Percentiles rank a stretch among this genome's conserved stretches.
Evolutionary conservation across 2,113 vertebrate genomes (phyloP).

Genomic region (Rhynchomys soricoides): DNA sequence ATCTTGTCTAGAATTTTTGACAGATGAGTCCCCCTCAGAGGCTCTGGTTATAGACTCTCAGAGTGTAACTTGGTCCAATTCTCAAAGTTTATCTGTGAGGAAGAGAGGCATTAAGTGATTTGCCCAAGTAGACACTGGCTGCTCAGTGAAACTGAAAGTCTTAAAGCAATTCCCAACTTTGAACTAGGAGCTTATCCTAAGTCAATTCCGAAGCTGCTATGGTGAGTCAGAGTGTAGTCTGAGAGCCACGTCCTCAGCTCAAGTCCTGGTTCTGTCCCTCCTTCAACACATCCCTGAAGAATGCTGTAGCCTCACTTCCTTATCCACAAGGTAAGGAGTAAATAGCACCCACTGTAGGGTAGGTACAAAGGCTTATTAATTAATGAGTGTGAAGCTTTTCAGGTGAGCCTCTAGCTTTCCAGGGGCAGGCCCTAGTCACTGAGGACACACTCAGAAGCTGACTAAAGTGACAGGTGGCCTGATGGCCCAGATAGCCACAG

Average conservation of each 20-base stretch:
- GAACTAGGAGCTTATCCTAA: background rate
- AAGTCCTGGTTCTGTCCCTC: background rate
- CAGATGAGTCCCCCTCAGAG: background rate
- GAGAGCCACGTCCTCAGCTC: slow-evolving; percentile 4
- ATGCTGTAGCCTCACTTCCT: slow-evolving; percentile 5
- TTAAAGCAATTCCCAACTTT: background rate
- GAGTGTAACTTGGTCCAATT: background rate
- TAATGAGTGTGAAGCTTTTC: background rate
- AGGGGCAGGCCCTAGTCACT: background rate
- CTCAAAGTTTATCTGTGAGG: slow-evolving; percentile 6
- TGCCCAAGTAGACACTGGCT: background rate
- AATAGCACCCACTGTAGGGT: background rate
- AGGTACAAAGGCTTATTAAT: background rate
- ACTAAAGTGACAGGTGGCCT: background rate
- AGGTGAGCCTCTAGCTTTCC: background rate
- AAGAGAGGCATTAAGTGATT: slow-evolving; percentile 19
- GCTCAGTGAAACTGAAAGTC: background rate
- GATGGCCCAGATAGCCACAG: background rate
- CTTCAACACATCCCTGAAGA: background rate
- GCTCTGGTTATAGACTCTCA: background rate
- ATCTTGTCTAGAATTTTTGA: slow-evolving; percentile 11
- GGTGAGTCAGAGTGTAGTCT: background rate
- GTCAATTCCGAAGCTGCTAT: background rate
- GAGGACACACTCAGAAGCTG: background rate
- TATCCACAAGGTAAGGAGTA: background rate